Percentiles rank a stretch among this genome's conserved stretches.
These are phyloP conservation scores for Myotis brandtii DNA, from an alignment of 2,113 vertebrate genomes.

Conservation along the genomic window DNA sequence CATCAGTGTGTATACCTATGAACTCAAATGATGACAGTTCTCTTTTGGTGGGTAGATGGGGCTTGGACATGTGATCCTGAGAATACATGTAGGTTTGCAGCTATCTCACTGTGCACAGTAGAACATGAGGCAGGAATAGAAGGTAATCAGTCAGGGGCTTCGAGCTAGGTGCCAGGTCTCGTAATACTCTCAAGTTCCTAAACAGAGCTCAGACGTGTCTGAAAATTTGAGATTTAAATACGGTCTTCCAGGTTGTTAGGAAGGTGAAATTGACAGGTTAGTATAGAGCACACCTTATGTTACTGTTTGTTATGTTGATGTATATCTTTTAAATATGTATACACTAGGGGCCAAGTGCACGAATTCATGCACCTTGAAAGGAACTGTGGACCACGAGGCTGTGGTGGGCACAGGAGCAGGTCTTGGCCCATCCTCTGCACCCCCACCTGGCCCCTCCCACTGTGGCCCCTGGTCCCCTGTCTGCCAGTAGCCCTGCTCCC, in stretches of 20 bases:
- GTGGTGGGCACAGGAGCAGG: no score
- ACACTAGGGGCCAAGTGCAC: no score
- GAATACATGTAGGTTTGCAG: background rate
- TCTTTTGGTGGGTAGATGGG: rapidly evolving
- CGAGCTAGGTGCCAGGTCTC: background rate
- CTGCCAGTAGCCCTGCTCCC: no score
- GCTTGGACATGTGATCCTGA: background rate
- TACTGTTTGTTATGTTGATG: background rate
- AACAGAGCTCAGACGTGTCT: background rate
- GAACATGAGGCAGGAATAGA: background rate
- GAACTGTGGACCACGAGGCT: no score
- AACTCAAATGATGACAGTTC: background rate
- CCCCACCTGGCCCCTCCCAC: no score
- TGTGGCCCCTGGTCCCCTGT: no score
- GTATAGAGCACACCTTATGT: background rate
- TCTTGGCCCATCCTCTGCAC: no score
- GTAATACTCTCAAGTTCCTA: background rate
- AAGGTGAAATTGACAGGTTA: background rate
- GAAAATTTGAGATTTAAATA: background rate
- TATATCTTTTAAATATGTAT: background rate
- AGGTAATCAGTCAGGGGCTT: background rate
- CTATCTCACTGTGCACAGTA: background rate
- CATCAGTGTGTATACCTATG: background rate
- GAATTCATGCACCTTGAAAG: no score
- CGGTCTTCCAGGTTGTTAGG: background rate